Conservation (phyloP, 2,113 vertebrate species). For the Cynopterus brachyotis region DNA sequence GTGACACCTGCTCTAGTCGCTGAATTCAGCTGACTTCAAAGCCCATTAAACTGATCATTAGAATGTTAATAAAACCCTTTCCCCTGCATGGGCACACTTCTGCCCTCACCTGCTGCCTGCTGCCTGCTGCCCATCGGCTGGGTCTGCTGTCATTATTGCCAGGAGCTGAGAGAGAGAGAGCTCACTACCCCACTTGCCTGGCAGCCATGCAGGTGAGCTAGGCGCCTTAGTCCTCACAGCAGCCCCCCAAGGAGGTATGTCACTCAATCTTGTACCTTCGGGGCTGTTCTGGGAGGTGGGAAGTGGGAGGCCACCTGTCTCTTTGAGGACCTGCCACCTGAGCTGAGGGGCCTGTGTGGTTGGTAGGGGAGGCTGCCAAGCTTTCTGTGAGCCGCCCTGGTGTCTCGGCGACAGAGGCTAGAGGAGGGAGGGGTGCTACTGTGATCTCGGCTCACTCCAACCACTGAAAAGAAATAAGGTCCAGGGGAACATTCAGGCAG, state of each 20-base stretch:
- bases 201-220: not conserved
- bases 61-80: not conserved
- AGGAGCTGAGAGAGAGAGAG: not conserved
- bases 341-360: not conserved
- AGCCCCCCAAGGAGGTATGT: not conserved
- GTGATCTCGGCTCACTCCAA: not conserved
- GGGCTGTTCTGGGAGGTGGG: not conserved
- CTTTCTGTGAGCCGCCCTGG: not conserved
- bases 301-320: not conserved
- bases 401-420: fast-evolving
- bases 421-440: not conserved
- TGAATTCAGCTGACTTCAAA: slow-evolving; percentile 1
- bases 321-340: not conserved
- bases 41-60: not conserved
- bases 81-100: not conserved
- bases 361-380: not conserved
- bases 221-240: not conserved
- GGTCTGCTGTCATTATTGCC: not conserved
- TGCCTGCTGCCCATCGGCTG: not conserved
- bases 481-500: not conserved
- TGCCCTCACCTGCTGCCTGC: not conserved
- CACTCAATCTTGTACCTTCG: not conserved
- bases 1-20: not conserved
- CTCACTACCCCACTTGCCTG: not conserved
- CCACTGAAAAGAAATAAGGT: not conserved